phyloP scores from a whole-genome alignment of 2,888 invertebrate genomes.

The Euplexia lucipara region DNA sequence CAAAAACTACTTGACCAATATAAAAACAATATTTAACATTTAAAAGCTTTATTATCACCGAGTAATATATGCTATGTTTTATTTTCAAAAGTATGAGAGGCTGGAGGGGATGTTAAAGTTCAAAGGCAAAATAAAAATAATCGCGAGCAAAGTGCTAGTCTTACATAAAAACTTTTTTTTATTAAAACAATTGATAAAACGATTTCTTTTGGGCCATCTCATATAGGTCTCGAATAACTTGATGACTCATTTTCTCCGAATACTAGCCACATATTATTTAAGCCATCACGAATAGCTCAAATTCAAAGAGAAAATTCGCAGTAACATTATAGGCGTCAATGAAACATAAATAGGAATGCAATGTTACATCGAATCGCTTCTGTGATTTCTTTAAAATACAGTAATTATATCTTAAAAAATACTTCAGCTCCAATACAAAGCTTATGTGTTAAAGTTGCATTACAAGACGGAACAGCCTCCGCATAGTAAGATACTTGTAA shows the following conservation, averaged over 20 bases:
- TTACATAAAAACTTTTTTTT: no score
- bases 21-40: no score
- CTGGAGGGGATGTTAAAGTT: no score
- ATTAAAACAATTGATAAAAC: no score
- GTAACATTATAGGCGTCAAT: not conserved
- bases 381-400: not conserved
- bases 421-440: conserved; percentile 22
- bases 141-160: no score
- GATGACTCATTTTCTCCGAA: conserved; percentile 19
- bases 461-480: conserved; percentile 47
- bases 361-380: no score
- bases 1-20: no score
- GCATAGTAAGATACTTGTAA: conserved; percentile 68
- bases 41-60: no score
- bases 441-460: conserved; percentile 30
- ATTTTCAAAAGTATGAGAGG: no score
- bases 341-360: not conserved
- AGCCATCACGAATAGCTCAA: conserved; percentile 1
- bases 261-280: not conserved
- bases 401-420: conserved; percentile 10
- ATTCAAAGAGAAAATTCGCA: conserved; percentile 2
- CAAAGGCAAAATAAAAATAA: no score
- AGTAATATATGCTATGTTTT: no score
- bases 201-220: not conserved
- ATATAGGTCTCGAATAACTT: not conserved